Evolutionary conservation across 2,113 vertebrate genomes (phyloP).

Genomic region (Condylura cristata): DNA sequence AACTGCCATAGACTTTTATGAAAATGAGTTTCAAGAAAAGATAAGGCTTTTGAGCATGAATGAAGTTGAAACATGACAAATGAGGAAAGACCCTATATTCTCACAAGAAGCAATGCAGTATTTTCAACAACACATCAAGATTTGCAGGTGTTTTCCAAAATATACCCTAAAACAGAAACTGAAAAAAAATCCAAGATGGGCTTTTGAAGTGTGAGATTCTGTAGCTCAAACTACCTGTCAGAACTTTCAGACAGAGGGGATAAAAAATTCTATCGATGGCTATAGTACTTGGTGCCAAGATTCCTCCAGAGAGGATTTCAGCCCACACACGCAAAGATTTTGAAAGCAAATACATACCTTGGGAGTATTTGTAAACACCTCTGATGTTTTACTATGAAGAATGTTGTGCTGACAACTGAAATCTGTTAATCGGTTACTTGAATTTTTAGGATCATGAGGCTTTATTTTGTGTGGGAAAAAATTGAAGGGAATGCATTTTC

Average conservation of each 20-base stretch:
- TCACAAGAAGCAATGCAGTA: neutral
- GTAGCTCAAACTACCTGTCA: neutral
- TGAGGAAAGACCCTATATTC: neutral
- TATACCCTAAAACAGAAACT: neutral
- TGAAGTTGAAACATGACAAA: neutral
- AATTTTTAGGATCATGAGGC: neutral
- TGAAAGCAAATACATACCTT: neutral
- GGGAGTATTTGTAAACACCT: neutral
- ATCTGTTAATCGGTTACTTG: neutral
- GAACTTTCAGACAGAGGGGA: neutral
- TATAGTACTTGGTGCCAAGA: neutral
- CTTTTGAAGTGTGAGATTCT: conserved; percentile 4
- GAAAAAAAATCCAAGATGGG: neutral
- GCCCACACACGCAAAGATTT: neutral
- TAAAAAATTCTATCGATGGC: conserved; percentile 30
- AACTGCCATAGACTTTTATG: neutral
- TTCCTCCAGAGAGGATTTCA: conserved; percentile 16
- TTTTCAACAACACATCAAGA: neutral
- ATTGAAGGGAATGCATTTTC: neutral
- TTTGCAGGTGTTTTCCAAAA: neutral
- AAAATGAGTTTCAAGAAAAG: neutral
- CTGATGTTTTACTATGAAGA: neutral
- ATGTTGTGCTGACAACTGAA: conserved; percentile 12
- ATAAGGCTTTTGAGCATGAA: neutral
- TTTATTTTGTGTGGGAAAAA: neutral